Evolutionary conservation across 2,888 invertebrate species (phyloP), one percentile per base, ranked within the genome.

Genomic region (Pseudoips prasinana): DNA sequence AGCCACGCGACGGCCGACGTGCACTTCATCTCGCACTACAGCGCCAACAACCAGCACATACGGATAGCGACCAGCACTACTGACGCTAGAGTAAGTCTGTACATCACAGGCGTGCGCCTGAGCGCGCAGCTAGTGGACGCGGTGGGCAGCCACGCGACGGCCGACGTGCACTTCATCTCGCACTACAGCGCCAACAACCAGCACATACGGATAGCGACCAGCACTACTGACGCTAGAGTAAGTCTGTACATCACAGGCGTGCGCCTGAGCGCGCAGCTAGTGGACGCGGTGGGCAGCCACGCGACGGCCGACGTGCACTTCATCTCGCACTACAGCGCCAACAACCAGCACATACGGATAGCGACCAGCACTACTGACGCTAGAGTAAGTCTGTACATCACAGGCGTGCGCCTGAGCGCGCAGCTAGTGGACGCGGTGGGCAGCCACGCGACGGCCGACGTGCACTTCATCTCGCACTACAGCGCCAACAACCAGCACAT

Each of bases 21-120:
- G 29, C 78, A 94, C 22, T 86, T 96, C 51, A 80, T 95, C 14
- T 89, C 94, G 3, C 96, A 97, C 73, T 93, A 93, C 79, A 96
- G 97, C 31, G 95, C 94, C 1, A 90, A 92, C 45, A 92, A 95
- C 72, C 94, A 94, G 52, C 96, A 97, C 67, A 92, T 98, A 6
- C 94, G 96, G 66, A 93, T 98, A 9, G 90, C 93, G 3, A 97
- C 98, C 1, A 96, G 95, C 43, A 98, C 98, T 0, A 91, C 91
- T 7, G 87, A 93, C 31, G 95, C 97, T 0, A 92, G 90, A 89
- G 94, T 94, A 69, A 40, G 25, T 39, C 14, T 3, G 1, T n/a
- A 8, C n/a, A 9, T 11, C 11, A 25, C 5, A 10, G 10, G n/a
- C 11, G 11, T n/a, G 11, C 10, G 10, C 14, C 10, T n/a, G n/a